Base-by-base conservation (phyloP, 1,140 invertebrate genomes). In the Micrasema minimum region DNA sequence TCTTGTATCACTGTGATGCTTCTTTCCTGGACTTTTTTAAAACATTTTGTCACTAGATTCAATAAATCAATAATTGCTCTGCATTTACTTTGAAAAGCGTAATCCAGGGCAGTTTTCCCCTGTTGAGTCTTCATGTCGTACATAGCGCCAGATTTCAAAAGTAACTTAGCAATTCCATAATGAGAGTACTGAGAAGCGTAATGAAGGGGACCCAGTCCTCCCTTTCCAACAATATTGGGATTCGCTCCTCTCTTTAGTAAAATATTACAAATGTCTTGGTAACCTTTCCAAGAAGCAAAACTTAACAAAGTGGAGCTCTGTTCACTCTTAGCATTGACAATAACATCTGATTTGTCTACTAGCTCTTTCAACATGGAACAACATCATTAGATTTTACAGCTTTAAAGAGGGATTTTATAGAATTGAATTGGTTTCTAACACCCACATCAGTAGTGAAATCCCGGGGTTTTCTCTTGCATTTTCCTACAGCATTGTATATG, bases 381-480 rank as follows among this genome's bases (percentile, higher is more conserved):
- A 59, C 11, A 5, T 59, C 16, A 59, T 59, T 59, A n/a, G 5
- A 16, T 59, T 38, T 59, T 14, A 59, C 55, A 37, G 55, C 55
- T 38, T 59, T 20, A 41, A 38, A 59, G 20, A 59, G 55, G 3
- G 18, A 37, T 38, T 59, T 31, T 37, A 38, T 16, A 9, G 31
- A 37, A 2, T 18, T 0, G 2, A 59, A 14, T n/a, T 37, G 6
- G 1, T 14, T 20, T 7, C 7, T 11, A 20, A 59, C 20, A 37
- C 20, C 35, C 7, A 4, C 16, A 18, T 59, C 20, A 5, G 4
- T 11, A 38, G 18, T 38, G 10, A 38, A 59, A 20, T 41, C 14
- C 14, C 2, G 14, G 18, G 35, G 55, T 38, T 37, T 59, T 14
- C 7, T 59, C 0, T 16, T 31, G 1, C 0, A 11, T 0, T 20